Evolutionary conservation across 2,888 invertebrate genomes (phyloP).

Genomic region (Biston betularia): DNA sequence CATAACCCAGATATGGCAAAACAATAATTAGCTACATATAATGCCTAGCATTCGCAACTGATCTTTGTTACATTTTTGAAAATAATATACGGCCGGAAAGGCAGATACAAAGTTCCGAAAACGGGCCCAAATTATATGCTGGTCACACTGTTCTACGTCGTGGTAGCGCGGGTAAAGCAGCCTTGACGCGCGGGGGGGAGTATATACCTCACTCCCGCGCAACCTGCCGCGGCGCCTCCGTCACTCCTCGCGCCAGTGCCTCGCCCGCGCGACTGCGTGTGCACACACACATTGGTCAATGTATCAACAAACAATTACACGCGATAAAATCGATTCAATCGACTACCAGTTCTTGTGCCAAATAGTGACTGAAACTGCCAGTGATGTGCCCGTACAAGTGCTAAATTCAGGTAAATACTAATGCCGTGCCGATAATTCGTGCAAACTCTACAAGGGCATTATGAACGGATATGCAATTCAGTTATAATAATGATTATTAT

Average conservation of each 20-base stretch:
- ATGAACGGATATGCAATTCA: constrained; percentile 54
- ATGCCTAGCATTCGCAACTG: too few relatives aligned
- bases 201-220: constrained; percentile 63
- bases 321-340: constrained; percentile 46
- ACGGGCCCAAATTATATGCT: background rate
- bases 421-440: constrained; percentile 48
- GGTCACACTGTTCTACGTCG: constrained; percentile 31
- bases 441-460: constrained; percentile 65
- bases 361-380: constrained; percentile 63
- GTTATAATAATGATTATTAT: constrained; percentile 54
- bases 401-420: constrained; percentile 62
- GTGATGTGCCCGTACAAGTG: constrained; percentile 64
- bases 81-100: background rate
- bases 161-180: constrained; percentile 59
- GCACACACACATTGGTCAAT: constrained; percentile 30
- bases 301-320: constrained; percentile 46
- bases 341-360: constrained; percentile 48
- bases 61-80: too few relatives aligned
- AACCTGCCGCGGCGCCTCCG: constrained; percentile 72
- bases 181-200: constrained; percentile 54
- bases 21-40: too few relatives aligned
- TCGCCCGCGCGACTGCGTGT: constrained; percentile 65
- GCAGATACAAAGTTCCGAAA: constrained; percentile 6
- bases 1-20: too few relatives aligned
- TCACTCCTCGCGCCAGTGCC: constrained; percentile 73